Conservation (phyloP, 2,113 vertebrate genomes). For the Oncorhynchus gorbuscha region DNA sequence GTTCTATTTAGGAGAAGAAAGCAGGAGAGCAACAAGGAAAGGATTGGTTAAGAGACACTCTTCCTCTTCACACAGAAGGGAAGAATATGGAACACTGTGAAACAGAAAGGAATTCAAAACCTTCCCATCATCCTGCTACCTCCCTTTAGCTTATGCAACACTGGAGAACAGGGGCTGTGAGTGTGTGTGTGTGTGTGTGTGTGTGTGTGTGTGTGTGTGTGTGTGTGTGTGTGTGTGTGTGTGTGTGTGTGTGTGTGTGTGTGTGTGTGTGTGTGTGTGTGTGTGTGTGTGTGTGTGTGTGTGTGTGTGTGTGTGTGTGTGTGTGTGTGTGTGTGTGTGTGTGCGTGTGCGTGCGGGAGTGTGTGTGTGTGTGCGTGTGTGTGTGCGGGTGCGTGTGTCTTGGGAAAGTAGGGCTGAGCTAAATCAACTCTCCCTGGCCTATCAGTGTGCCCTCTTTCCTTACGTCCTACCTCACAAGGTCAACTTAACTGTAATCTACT, state of each 20-base stretch:
- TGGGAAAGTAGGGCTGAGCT: background rate
- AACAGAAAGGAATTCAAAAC: conserved; percentile 56
- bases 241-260: background rate
- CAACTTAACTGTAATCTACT: background rate
- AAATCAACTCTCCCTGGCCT: background rate
- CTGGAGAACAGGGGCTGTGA: background rate
- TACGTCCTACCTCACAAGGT: background rate
- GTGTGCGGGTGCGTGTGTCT: background rate
- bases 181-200: too few species aligned
- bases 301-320: background rate
- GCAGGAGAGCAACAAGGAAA: too few species aligned
- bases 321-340: background rate
- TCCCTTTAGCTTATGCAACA: conserved; percentile 19
- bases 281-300: background rate
- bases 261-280: background rate
- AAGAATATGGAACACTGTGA: conserved; percentile 58
- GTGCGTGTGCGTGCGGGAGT: background rate
- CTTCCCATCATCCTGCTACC: conserved; percentile 46
- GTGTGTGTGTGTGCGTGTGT: background rate
- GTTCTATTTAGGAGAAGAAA: too few species aligned
- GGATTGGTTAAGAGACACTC: conserved; percentile 27
- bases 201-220: background rate
- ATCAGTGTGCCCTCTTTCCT: background rate
- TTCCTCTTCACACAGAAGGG: conserved; percentile 48
- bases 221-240: background rate